Percentiles rank a stretch among this genome's conserved stretches.
phyloP scores from a whole-genome alignment of 1,140 invertebrate species.

The Caenorhabditis briggsae region DNA sequence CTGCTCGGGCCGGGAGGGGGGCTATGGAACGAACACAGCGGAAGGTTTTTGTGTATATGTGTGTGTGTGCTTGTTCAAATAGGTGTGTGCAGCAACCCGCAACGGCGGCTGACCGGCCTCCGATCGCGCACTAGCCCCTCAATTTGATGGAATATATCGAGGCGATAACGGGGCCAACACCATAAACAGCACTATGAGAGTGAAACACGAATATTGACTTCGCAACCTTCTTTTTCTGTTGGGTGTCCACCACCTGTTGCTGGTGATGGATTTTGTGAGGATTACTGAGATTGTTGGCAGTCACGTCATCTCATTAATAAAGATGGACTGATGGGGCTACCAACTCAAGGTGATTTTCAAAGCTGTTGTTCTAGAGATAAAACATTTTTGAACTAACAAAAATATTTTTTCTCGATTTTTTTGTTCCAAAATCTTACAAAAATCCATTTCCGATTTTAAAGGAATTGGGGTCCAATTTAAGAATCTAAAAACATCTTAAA shows the following conservation, averaged over 20 bases:
- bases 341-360: neutral
- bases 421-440: no score
- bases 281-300: neutral
- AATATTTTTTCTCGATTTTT: no score
- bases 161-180: constrained; percentile 17
- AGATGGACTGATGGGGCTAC: neutral
- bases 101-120: constrained; percentile 46
- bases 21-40: neutral
- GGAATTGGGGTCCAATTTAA: no score
- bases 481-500: no score
- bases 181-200: constrained; percentile 27
- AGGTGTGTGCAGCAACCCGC: constrained; percentile 54
- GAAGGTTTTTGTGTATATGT: constrained; percentile 37
- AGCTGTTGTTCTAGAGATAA: no score
- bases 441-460: no score
- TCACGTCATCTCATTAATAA: constrained; percentile 24
- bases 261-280: neutral
- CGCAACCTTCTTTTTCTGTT: constrained; percentile 33
- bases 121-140: constrained; percentile 51
- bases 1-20: constrained; percentile 19
- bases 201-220: constrained; percentile 55
- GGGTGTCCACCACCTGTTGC: constrained; percentile 49
- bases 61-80: constrained; percentile 56
- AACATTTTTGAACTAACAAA: no score
- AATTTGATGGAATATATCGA: constrained; percentile 53